Evolutionary conservation across 2,797 vertebrate species (phyloP).

Genomic region (Lagocephalus sceleratus): DNA sequence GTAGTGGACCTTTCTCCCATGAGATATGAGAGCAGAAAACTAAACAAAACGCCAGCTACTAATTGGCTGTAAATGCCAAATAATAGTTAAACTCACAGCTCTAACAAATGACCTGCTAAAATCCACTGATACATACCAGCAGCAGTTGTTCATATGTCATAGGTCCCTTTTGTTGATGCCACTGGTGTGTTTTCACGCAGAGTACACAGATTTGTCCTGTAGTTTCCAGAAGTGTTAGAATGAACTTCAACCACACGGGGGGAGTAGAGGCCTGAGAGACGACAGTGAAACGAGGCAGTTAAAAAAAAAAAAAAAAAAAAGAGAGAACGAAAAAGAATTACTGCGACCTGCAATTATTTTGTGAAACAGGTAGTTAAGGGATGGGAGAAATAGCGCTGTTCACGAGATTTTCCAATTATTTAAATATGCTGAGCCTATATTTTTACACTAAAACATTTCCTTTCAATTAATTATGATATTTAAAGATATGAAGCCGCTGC

Average conservation of each 20-base stretch:
- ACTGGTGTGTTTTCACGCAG: too few relatives aligned
- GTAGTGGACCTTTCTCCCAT: too few relatives aligned
- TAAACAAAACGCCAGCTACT: too few relatives aligned
- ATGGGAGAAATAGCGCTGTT: constrained; percentile 13
- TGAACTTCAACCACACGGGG: constrained; percentile 49
- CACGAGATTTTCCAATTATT: constrained; percentile 23
- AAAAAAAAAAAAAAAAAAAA: constrained; percentile 34
- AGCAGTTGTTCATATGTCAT: too few relatives aligned
- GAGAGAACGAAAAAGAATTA: constrained; percentile 38
- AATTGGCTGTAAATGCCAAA: too few relatives aligned
- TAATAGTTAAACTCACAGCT: too few relatives aligned
- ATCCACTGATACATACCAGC: too few relatives aligned
- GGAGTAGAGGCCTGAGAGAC: constrained; percentile 52
- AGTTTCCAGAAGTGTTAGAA: too few relatives aligned
- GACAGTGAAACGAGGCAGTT: constrained; percentile 1
- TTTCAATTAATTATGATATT: constrained; percentile 39
- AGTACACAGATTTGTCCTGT: too few relatives aligned
- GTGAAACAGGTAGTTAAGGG: constrained; percentile 22
- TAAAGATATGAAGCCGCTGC: constrained; percentile 26
- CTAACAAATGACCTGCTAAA: too few relatives aligned
- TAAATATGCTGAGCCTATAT: constrained; percentile 41
- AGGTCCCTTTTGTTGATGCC: too few relatives aligned
- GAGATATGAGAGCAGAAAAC: too few relatives aligned
- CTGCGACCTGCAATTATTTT: constrained; percentile 26
- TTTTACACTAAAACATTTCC: constrained; percentile 11